A percentile compares a stretch with the other conserved stretches of the same genome.
These are phyloP conservation scores for Camelus dromedarius DNA, from an alignment of 2,113 vertebrate genomes.

Conservation along the genomic window DNA sequence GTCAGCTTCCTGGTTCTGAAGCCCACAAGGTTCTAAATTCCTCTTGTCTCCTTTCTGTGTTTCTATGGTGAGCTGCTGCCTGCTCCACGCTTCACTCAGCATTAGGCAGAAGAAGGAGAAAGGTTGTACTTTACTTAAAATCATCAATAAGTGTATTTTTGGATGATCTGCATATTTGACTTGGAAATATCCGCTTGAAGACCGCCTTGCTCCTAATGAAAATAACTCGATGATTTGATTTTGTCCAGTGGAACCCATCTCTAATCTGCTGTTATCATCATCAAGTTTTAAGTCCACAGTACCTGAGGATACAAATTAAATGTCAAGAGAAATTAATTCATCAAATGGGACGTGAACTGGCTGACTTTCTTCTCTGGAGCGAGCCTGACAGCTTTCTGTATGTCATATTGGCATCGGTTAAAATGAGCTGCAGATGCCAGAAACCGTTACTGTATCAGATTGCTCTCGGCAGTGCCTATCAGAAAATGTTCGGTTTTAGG, in stretches of 20 bases:
- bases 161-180: constrained; percentile 56
- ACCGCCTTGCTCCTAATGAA: constrained; percentile 70
- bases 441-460: constrained; percentile 76
- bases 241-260: constrained; percentile 80
- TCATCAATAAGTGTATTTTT: constrained; percentile 50
- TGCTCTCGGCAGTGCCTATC: constrained; percentile 83
- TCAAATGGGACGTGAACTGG: constrained; percentile 82
- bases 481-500: constrained; percentile 55
- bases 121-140: constrained; percentile 78
- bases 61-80: not conserved
- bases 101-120: constrained; percentile 50
- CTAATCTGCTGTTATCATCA: constrained; percentile 84
- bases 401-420: constrained; percentile 85
- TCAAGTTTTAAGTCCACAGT: constrained; percentile 82
- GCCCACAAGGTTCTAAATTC: not conserved
- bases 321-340: constrained; percentile 89
- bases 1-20: not conserved
- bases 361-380: constrained; percentile 84
- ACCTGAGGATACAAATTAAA: constrained; percentile 89
- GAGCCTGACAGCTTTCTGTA: constrained; percentile 86
- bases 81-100: not conserved
- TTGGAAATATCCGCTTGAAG: constrained; percentile 64
- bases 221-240: constrained; percentile 84
- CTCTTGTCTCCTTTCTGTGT: not conserved
- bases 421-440: constrained; percentile 84